Evolutionary conservation across 2,797 vertebrate genomes (phyloP).

Genomic region (Schizothorax lantsangensis): DNA sequence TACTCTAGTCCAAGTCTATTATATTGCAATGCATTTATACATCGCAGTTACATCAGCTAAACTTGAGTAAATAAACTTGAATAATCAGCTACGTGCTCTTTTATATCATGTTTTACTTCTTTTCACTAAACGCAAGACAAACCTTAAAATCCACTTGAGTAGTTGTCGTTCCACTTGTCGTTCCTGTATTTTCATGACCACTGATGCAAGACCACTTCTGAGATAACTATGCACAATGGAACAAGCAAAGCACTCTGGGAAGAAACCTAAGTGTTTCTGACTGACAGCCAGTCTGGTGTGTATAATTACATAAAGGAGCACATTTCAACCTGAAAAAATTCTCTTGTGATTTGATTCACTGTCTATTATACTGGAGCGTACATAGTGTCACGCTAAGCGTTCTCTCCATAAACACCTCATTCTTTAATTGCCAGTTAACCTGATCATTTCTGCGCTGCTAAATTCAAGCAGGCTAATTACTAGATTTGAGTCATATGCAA

Average conservation of each 20-base stretch:
- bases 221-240: conserved; percentile 46
- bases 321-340: conserved; percentile 17
- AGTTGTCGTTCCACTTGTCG: background rate
- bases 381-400: conserved; percentile 6
- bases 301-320: conserved; percentile 42
- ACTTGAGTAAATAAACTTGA: too few species aligned
- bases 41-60: background rate
- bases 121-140: background rate
- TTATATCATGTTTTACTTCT: too few species aligned
- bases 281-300: conserved; percentile 23
- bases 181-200: conserved; percentile 30
- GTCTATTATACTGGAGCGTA: too few species aligned
- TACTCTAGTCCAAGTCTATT: background rate
- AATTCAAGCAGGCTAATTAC: conserved; percentile 34
- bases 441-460: conserved; percentile 31
- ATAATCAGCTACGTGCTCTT: background rate
- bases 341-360: conserved; percentile 12
- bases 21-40: background rate
- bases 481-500: conserved; percentile 39
- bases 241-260: conserved; percentile 23
- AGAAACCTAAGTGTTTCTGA: conserved; percentile 22
- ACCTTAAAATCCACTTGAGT: conserved; percentile 17
- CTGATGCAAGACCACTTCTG: conserved; percentile 38
- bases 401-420: conserved; percentile 13
- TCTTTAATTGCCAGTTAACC: conserved; percentile 41